Evolutionary conservation across 2,113 vertebrate species (phyloP), one percentile per base, ranked within the genome.

Genomic region (Miniopterus natalensis): DNA sequence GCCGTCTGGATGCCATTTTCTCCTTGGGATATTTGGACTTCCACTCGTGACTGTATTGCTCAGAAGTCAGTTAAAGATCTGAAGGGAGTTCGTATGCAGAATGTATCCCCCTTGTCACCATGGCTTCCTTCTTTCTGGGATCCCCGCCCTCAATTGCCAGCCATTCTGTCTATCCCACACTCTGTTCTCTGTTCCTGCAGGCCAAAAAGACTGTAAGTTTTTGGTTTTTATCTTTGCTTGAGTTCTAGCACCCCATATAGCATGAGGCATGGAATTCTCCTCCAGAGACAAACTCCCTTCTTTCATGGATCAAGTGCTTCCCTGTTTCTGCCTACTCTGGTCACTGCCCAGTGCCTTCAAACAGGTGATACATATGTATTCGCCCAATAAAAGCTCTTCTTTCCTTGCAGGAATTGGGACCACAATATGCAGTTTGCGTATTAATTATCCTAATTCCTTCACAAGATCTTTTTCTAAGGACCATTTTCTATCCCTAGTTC

Each of bases 61-160:
- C 78, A 84, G 71, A 93, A 96, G 57, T 84, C 51, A 93, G 20
- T 91, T 79, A 84, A 79, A 20, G 36, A 92, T 90, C 73, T 61
- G 10, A 55, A 77, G 23, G 10, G 45, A 86, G 31, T 20, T 63
- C 45, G 55, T 70, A 61, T 74, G 31, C 5, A 79, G 31, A 89
- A 51, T 65, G 79, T 51, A 68, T 36, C 23, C 20, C 15, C 36
- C 9, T 14, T 23, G 8, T 45, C 25, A 55, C 17, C 8, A 61
- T 18, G 36, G 61, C 63, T 94, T 81, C 49, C 42, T 73, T 49
- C 20, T 63, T 65, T 70, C 57, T 68, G 45, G 40, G 55, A 70
- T 47, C 2, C 20, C 3, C 40, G 36, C 13, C 3, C n/a, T 80
- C 71, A 80, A 8, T 84, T 88, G 57, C 36, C 73, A 84, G 18